Evolutionary conservation across 2,113 vertebrate genomes (phyloP).

Genomic region (Carassius gibelio): DNA sequence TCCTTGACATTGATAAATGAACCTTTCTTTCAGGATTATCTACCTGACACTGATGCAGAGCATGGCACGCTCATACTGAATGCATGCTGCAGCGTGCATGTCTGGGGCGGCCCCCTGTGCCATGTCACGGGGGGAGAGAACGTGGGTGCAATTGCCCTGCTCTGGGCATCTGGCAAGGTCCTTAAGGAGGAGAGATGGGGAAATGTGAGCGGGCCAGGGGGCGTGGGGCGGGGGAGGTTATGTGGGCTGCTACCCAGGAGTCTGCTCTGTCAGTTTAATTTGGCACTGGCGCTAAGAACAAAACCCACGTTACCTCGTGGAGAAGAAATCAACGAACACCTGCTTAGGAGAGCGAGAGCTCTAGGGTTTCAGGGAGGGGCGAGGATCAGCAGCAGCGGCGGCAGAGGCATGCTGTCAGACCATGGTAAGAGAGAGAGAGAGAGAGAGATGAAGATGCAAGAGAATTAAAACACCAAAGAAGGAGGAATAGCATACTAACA

Average conservation of each 20-base stretch:
- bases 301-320: constrained; percentile 68
- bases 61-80: constrained; percentile 26
- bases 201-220: constrained; percentile 27
- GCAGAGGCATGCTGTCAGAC: constrained; percentile 50
- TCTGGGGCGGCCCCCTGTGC: neutral
- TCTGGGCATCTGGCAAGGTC: constrained; percentile 49
- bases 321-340: constrained; percentile 74
- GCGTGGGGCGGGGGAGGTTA: neutral
- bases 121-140: constrained; percentile 6
- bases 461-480: neutral
- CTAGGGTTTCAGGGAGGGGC: constrained; percentile 32
- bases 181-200: constrained; percentile 42
- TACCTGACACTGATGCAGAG: constrained; percentile 39
- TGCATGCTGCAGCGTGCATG: neutral
- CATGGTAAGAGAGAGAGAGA: constrained; percentile 16
- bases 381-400: constrained; percentile 48
- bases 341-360: constrained; percentile 64
- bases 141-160: constrained; percentile 27
- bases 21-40: constrained; percentile 44
- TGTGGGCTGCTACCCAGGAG: constrained; percentile 59
- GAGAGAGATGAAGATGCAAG: neutral
- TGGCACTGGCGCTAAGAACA: constrained; percentile 67
- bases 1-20: constrained; percentile 50
- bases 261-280: constrained; percentile 73
- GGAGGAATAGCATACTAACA: neutral